These are phyloP conservation scores for Nycticebus coucang DNA, from an alignment of 2,113 vertebrate genomes.

Conservation along the genomic window DNA sequence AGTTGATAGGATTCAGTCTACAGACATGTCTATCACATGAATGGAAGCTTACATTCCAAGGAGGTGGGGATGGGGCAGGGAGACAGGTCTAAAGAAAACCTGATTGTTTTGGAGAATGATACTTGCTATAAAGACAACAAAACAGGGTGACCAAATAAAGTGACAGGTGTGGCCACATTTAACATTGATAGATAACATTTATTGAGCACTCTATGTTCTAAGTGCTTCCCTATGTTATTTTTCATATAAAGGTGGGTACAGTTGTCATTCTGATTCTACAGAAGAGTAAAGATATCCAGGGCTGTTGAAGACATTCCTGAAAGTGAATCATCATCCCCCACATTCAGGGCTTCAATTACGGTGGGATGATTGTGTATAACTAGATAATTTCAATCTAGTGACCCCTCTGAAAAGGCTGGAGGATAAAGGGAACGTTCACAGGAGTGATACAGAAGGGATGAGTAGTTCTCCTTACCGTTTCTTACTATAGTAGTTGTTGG, in stretches of 20 bases:
- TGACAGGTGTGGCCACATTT: not conserved
- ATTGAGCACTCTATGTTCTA: not conserved
- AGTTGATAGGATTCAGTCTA: accelerated
- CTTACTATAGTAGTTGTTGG: accelerated
- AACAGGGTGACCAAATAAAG: accelerated
- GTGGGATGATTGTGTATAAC: not conserved
- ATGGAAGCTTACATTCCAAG: accelerated
- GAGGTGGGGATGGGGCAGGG: no score
- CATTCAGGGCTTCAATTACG: not conserved
- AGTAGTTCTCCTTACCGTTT: not conserved
- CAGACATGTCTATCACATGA: accelerated
- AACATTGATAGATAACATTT: accelerated
- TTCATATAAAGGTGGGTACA: accelerated
- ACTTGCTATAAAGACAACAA: not conserved
- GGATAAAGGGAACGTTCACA: not conserved
- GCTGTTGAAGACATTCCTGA: not conserved
- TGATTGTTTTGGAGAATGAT: not conserved
- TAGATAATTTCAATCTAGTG: not conserved
- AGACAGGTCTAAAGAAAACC: not conserved
- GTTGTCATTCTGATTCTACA: not conserved
- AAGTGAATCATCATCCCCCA: not conserved
- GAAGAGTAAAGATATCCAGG: not conserved
- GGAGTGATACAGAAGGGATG: not conserved
- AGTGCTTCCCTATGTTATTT: accelerated
- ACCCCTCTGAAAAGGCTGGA: not conserved